Evolutionary conservation across 2,797 vertebrate species (phyloP).

Genomic region (Hyperoplus immaculatus): DNA sequence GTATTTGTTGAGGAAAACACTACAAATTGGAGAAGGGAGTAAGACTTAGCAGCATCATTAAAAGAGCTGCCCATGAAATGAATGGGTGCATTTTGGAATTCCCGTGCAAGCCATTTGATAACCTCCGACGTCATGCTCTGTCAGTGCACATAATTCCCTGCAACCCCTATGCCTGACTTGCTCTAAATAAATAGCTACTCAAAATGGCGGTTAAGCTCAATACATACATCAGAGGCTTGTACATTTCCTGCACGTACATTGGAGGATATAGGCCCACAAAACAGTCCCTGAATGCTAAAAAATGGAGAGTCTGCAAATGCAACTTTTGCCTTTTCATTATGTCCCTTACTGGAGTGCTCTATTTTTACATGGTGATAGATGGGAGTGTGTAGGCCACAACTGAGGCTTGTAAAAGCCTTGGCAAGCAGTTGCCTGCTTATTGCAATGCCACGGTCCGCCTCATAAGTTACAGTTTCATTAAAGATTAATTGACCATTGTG

Average conservation of each 20-base stretch:
- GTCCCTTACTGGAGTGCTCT: conserved; percentile 58
- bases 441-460: conserved; percentile 77
- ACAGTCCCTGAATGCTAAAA: conserved; percentile 70
- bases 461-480: conserved; percentile 86
- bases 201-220: conserved; percentile 72
- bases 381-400: conserved; percentile 60
- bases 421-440: conserved; percentile 73
- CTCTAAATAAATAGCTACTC: conserved; percentile 74
- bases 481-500: conserved; percentile 87
- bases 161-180: conserved; percentile 65
- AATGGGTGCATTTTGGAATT: conserved; percentile 70
- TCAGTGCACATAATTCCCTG: conserved; percentile 75
- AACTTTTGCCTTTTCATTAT: conserved; percentile 67
- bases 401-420: conserved; percentile 79
- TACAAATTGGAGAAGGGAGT: conserved; percentile 35
- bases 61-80: conserved; percentile 68
- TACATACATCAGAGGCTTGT: conserved; percentile 66
- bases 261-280: conserved; percentile 50
- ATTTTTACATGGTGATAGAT: conserved; percentile 77
- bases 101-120: conserved; percentile 72
- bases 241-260: conserved; percentile 61
- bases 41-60: conserved; percentile 58
- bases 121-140: conserved; percentile 77
- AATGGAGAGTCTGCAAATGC: conserved; percentile 47
- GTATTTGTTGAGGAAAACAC: conserved; percentile 49